Conservation (phyloP, 2,888 invertebrate genomes). For the Calameuta idolon region DNA sequence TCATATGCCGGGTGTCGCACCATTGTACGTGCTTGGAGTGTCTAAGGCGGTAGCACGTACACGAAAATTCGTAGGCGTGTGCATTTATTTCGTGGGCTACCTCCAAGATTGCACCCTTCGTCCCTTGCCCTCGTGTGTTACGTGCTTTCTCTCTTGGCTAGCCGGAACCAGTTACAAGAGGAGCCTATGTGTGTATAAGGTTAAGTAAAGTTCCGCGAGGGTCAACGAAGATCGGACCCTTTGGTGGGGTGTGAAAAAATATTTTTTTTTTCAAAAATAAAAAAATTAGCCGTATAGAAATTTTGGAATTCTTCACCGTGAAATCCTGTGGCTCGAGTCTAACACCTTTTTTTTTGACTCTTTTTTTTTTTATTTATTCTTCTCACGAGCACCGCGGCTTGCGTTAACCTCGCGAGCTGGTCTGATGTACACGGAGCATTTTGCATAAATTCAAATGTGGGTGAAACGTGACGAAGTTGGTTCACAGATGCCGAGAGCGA, state of each 20-base stretch:
- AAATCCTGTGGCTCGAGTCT: background rate
- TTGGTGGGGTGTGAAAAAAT: background rate
- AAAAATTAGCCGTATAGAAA: background rate
- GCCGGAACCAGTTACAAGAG: background rate
- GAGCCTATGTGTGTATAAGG: background rate
- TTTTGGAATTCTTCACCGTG: background rate
- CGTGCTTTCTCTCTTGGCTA: background rate
- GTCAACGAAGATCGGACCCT: background rate
- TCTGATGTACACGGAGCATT: background rate
- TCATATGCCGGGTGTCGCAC: conserved; percentile 51
- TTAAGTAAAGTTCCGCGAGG: background rate
- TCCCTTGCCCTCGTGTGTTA: conserved; percentile 13
- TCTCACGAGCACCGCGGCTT: background rate
- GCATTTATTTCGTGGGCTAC: conserved; percentile 48
- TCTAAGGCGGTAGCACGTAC: conserved; percentile 38
- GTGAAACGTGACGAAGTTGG: background rate
- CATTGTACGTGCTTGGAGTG: conserved; percentile 45
- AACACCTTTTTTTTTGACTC: background rate
- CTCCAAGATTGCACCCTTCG: conserved; percentile 43
- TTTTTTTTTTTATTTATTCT: background rate
- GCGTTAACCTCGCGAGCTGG: background rate
- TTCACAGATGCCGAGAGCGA: background rate
- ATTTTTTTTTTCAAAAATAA: background rate
- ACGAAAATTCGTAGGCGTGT: conserved; percentile 47
- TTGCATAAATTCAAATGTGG: background rate